Base-by-base conservation (phyloP, 2,888 invertebrate species). In the Meandrusa payeni region DNA sequence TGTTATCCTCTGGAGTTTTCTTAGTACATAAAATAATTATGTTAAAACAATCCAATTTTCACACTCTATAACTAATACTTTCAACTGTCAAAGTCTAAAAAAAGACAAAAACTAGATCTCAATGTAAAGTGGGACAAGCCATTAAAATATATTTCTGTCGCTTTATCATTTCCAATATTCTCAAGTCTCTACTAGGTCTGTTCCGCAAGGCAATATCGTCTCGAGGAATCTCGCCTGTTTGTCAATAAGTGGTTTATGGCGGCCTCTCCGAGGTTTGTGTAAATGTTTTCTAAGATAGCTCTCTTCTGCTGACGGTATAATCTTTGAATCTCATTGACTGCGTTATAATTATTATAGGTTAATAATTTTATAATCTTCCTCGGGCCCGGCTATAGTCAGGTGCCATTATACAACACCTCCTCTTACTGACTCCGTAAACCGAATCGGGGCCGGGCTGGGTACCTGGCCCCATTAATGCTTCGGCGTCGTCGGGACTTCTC, bases 161-260 rank as follows among this genome's bases (percentile, higher is more conserved):
- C n/a, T 33, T 32, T 43, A 43, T 38, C 43, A 37, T 26, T 43
- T 43, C 19, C 37, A 26, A 37, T 37, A 38, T 26, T 32, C 19
- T 29, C 15, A 10, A 24, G 20, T 2, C 34, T 20, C 19, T 19
- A 33, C 7, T 27, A 10, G 9, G 15, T 41, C 23, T 26, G 37
- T 43, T 31, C 36, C 36, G 31, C 11, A 24, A 15, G 15, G 17
- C 20, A 10, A 10, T 42, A 36, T 43, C 43, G 42, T 9, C 19
- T 10, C 7, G 6, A 5, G 7, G 24, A 24, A 42, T 42, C 43
- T 26, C 20, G 5, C 4, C 32, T 24, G 43, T 43, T 43, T 32
- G 43, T 43, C 31, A 43, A 38, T 43, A 27, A 31, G 9, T 38
- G 20, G 26, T 43, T 43, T 43, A 38, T 38, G 37, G 15, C 7